Percentiles rank a stretch among this genome's conserved stretches.
phyloP scores from a whole-genome alignment of 2,113 vertebrate species.

The Colinus virginianus region DNA sequence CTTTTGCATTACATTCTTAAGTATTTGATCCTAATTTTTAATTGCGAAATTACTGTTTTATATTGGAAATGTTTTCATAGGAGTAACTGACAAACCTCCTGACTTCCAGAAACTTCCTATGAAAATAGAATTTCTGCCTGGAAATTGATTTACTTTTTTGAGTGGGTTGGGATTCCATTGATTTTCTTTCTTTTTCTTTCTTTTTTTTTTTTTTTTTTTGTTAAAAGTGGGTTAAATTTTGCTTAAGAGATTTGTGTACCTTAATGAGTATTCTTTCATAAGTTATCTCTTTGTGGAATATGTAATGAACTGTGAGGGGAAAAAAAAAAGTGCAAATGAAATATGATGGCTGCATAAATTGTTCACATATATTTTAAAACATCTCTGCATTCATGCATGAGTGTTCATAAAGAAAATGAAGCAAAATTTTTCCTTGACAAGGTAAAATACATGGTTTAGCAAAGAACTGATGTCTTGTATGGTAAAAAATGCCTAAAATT shows the following conservation, averaged over 20 bases:
- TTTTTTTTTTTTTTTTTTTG: not conserved
- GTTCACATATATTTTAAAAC: not conserved
- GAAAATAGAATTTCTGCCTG: not conserved
- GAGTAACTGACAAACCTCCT: not conserved
- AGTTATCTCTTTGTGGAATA: not conserved
- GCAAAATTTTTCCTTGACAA: not conserved
- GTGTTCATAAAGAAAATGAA: not conserved
- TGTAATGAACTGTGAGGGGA: not conserved
- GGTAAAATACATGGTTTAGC: not conserved
- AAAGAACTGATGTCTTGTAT: not conserved
- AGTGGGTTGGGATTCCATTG: not conserved
- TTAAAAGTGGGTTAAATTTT: not conserved
- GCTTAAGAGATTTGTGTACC: not conserved
- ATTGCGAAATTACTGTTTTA: not conserved
- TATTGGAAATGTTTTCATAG: not conserved
- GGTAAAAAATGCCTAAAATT: not conserved
- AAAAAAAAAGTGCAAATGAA: constrained; percentile 15
- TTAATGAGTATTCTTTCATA: not conserved
- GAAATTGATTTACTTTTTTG: not conserved
- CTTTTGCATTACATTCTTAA: not conserved
- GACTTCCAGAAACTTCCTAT: not conserved
- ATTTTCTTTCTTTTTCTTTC: not conserved
- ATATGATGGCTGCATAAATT: not conserved
- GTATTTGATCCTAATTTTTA: not conserved
- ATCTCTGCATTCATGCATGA: not conserved